These are phyloP conservation scores for Saccostrea echinata DNA, from an alignment of 1,140 invertebrate genomes.

Conservation along the genomic window DNA sequence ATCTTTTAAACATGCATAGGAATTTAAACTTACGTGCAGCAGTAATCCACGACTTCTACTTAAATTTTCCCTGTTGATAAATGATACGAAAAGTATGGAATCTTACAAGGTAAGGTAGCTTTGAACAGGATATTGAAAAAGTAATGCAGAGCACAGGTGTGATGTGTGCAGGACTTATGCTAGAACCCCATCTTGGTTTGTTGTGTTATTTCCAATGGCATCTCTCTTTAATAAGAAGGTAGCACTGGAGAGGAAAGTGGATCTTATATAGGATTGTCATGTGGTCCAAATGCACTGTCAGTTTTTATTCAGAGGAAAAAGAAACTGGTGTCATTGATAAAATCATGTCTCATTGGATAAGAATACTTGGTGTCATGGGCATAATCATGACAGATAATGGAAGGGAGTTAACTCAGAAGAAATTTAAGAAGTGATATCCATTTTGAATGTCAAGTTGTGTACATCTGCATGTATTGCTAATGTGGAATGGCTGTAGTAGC, in stretches of 20 bases:
- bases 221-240: slow-evolving; percentile 54
- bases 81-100: too few relatives aligned
- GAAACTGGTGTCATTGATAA: slow-evolving; percentile 46
- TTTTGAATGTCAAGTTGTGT: slow-evolving; percentile 58
- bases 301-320: slow-evolving; percentile 51
- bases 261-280: slow-evolving; percentile 43
- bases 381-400: slow-evolving; percentile 51
- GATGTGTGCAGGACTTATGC: slow-evolving; percentile 56
- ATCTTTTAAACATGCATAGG: too few relatives aligned
- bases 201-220: slow-evolving; percentile 45
- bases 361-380: slow-evolving; percentile 50
- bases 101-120: not conserved
- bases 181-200: slow-evolving; percentile 47
- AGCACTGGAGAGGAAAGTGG: slow-evolving; percentile 33
- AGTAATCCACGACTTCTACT: too few relatives aligned
- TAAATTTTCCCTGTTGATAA: too few relatives aligned
- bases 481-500: slow-evolving; percentile 57
- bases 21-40: too few relatives aligned
- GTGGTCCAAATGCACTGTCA: not conserved
- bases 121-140: not conserved
- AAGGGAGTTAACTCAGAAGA: slow-evolving; percentile 46
- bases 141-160: slow-evolving; percentile 34
- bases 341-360: slow-evolving; percentile 47
- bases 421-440: slow-evolving; percentile 51
- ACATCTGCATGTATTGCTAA: slow-evolving; percentile 57